Conservation (phyloP, 1,140 invertebrate species). For the Melanaphis sacchari region DNA sequence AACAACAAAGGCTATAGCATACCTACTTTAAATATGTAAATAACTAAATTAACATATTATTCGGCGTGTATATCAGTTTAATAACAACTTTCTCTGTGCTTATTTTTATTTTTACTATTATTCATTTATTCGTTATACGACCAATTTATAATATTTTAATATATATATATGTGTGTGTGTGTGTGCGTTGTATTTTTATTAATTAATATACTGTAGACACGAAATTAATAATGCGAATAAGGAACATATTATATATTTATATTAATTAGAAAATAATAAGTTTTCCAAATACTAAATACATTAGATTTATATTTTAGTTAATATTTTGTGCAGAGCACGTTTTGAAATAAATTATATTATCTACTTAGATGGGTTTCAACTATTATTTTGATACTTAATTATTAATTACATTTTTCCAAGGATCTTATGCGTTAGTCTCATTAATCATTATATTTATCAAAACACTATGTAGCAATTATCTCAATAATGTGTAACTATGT, state of each 20-base stretch:
- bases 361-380: not conserved
- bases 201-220: not conserved
- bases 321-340: not conserved
- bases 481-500: not conserved
- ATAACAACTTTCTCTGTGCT: not conserved
- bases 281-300: not conserved
- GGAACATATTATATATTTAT: not conserved
- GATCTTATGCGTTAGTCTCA: not conserved
- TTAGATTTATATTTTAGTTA: not conserved
- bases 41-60: slow-evolving; percentile 4
- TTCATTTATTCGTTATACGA: not conserved
- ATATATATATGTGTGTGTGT: no score
- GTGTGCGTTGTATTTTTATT: not conserved
- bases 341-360: not conserved
- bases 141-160: not conserved
- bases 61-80: not conserved
- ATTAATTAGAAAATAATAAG: not conserved
- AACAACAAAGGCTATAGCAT: not conserved
- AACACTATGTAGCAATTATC: not conserved
- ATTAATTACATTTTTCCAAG: not conserved
- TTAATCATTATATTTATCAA: not conserved
- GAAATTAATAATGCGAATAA: not conserved
- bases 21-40: not conserved
- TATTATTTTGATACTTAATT: slow-evolving; percentile 11
- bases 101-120: not conserved